Evolutionary conservation across 2,888 invertebrate genomes (phyloP), one percentile per base, ranked within the genome.

Genomic region (Plemyria rubiginata): DNA sequence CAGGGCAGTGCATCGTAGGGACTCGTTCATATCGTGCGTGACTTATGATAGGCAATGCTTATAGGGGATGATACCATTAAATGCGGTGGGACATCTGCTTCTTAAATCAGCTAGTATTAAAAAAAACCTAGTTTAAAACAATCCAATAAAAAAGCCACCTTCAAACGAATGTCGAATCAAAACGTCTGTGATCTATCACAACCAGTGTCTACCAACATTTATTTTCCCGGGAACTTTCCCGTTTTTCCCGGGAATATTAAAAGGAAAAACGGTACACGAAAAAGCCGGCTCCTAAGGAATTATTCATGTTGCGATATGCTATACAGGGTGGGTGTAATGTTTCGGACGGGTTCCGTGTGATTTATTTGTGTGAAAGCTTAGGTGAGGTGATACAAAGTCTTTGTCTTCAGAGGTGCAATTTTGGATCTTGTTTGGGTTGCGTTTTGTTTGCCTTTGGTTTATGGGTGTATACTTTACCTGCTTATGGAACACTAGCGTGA

Each of bases 161-260:
- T 74, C 66, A 71, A 69, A 72, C 75, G 46, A 49, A 63, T 48
- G 38, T 16, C 76, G 80, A 80, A 82, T 84, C 79, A 79, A 83
- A 88, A 82, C 79, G 81, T 73, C 68, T 61, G 56, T 82, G 77
- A 90, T 90, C 88, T 86, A 90, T 90, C 90, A 89, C 80, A 82
- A 74, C 80, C 80, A 79, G 76, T 86, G 88, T 88, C 88, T 88
- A 85, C 75, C 80, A 77, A 84, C 86, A 90, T 90, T 88, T 87
- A 89, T 90, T 53, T 59, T 87, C 84, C 80, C 67, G 68, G 71
- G 68, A 51, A 54, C 59, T 56, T 60, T 56, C 40, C 56, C 56
- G 32, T 54, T 55, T 54, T 65, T 57, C 59, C 50, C 60, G 75
- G 85, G 85, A 84, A 87, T 88, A 88, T 88, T 88, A 90, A 88